Percentiles rank a stretch among this genome's conserved stretches.
These are phyloP conservation scores for Morone chrysops DNA, from an alignment of 2,113 vertebrate species.

Conservation along the genomic window DNA sequence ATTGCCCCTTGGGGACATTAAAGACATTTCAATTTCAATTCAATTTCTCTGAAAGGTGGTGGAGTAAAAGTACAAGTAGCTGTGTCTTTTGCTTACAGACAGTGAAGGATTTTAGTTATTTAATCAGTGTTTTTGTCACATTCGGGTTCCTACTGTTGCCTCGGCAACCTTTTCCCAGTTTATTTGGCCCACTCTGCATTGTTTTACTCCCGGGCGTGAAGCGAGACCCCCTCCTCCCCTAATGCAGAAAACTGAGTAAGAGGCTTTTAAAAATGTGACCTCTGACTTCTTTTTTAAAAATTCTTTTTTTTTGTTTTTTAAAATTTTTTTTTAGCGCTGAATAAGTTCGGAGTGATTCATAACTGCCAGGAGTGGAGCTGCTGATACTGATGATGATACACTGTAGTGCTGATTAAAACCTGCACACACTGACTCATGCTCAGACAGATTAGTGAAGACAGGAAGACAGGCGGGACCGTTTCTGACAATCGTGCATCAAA, in stretches of 20 bases:
- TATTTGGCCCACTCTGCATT: not conserved
- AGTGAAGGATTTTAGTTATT: no score
- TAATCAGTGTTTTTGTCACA: not conserved
- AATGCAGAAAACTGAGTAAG: not conserved
- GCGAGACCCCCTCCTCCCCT: not conserved
- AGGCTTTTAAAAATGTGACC: constrained; percentile 9
- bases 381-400: not conserved
- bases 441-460: not conserved
- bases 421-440: constrained; percentile 16
- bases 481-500: not conserved
- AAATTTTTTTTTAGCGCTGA: not conserved
- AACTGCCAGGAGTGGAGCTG: not conserved
- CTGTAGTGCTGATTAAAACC: constrained; percentile 17
- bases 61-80: no score
- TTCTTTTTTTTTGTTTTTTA: not conserved
- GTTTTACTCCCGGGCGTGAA: not conserved
- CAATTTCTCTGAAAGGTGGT: no score
- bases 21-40: no score
- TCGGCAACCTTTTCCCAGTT: no score
- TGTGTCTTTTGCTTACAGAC: no score
- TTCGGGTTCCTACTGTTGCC: no score
- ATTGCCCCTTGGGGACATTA: no score
- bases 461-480: not conserved
- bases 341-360: constrained; percentile 5
- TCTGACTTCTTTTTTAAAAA: not conserved